Evolutionary conservation across 1,140 invertebrate species (phyloP).

Genomic region (Drosophila lowei): DNA sequence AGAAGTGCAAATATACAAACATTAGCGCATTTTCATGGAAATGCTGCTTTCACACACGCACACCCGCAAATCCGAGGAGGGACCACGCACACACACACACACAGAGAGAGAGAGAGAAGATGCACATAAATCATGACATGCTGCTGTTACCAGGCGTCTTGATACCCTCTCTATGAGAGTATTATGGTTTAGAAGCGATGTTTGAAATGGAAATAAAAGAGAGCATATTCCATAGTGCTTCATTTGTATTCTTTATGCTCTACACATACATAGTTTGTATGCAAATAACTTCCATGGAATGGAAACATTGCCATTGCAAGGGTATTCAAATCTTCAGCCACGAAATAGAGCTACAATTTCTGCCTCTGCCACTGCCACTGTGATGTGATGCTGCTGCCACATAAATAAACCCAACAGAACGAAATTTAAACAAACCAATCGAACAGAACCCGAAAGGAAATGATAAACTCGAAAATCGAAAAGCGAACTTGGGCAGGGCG

Average conservation of each 20-base stretch:
- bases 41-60: too few relatives aligned
- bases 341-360: neutral
- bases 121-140: slow-evolving; percentile 59
- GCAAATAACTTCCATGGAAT: too few relatives aligned
- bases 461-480: slow-evolving; percentile 1
- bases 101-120: neutral
- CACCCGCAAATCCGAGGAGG: too few relatives aligned
- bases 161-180: too few relatives aligned
- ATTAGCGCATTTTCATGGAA: slow-evolving; percentile 5
- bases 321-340: neutral
- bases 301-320: too few relatives aligned
- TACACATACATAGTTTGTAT: too few relatives aligned
- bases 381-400: slow-evolving; percentile 7
- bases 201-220: too few relatives aligned
- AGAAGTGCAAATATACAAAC: slow-evolving; percentile 12
- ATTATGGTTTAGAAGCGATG: too few relatives aligned
- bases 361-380: neutral
- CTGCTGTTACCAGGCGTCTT: slow-evolving; percentile 3
- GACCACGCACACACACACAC: neutral
- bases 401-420: slow-evolving; percentile 50
- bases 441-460: slow-evolving; percentile 11
- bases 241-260: too few relatives aligned
- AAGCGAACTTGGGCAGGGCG: neutral
- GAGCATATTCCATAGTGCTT: too few relatives aligned
- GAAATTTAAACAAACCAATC: slow-evolving; percentile 58